These are phyloP conservation scores for Lymantria monacha DNA, from an alignment of 2,888 invertebrate genomes.

Conservation along the genomic window DNA sequence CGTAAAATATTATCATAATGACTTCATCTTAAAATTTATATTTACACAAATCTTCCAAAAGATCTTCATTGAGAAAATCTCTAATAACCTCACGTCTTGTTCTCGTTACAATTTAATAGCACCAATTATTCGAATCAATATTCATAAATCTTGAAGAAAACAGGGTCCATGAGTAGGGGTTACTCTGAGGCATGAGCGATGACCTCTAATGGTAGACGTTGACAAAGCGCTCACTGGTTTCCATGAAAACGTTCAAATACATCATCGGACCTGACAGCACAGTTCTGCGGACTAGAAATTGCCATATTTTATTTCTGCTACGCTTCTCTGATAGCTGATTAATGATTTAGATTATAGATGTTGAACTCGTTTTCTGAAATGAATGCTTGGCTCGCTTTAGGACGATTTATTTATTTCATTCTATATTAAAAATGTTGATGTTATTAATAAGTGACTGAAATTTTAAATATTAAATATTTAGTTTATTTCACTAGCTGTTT, in stretches of 20 bases:
- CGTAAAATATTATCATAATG: conserved; percentile 20
- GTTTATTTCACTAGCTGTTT: too few species aligned
- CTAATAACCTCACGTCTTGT: conserved; percentile 9
- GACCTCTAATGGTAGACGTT: conserved; percentile 75
- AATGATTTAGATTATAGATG: conserved; percentile 57
- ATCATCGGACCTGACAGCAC: conserved; percentile 74
- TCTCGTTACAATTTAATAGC: conserved; percentile 18
- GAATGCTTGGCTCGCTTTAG: not conserved
- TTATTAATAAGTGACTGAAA: not conserved
- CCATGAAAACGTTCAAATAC: conserved; percentile 81
- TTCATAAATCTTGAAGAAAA: conserved; percentile 46
- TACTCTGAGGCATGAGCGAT: conserved; percentile 61
- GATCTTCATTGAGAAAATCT: conserved; percentile 1
- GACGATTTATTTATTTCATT: not conserved
- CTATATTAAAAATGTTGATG: not conserved
- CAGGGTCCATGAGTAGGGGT: conserved; percentile 35
- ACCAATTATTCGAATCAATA: conserved; percentile 40
- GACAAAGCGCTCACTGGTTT: conserved; percentile 74
- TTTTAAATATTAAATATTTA: too few species aligned
- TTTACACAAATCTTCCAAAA: not conserved
- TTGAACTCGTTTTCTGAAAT: conserved; percentile 21
- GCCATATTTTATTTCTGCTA: conserved; percentile 79
- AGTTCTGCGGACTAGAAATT: conserved; percentile 70
- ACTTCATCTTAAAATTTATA: not conserved
- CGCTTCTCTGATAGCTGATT: conserved; percentile 71